phyloP scores from a whole-genome alignment of 2,888 invertebrate genomes.

The Drosophila seclusa region DNA sequence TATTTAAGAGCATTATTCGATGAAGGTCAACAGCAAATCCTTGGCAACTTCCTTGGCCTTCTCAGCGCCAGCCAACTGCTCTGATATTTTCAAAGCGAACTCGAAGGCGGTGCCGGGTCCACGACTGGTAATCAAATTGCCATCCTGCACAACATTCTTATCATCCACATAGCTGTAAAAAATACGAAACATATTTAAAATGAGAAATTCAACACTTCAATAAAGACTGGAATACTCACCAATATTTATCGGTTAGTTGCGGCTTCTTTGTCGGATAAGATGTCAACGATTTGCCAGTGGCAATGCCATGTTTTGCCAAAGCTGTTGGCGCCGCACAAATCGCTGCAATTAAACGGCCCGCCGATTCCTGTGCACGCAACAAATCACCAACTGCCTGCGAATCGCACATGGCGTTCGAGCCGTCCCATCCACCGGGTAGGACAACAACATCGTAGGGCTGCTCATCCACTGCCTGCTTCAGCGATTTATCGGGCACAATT shows the following conservation, averaged over 20 bases:
- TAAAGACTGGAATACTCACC: constrained; percentile 84
- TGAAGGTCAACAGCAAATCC: constrained; percentile 87
- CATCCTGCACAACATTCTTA: constrained; percentile 85
- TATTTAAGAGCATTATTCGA: constrained; percentile 12
- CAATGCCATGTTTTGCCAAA: constrained; percentile 93
- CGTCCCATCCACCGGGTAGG: constrained; percentile 96
- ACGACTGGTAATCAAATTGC: constrained; percentile 90
- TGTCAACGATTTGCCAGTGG: constrained; percentile 92
- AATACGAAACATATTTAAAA: not conserved
- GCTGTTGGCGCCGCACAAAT: constrained; percentile 98
- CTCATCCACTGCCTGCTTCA: constrained; percentile 86
- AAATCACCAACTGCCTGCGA: constrained; percentile 91
- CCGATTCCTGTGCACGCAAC: constrained; percentile 91
- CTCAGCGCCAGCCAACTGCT: constrained; percentile 89
- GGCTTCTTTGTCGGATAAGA: constrained; percentile 95
- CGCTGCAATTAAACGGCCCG: constrained; percentile 92
- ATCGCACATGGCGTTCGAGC: constrained; percentile 92
- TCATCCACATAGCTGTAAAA: constrained; percentile 82
- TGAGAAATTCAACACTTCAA: too few relatives aligned
- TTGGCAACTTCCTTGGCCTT: constrained; percentile 89
- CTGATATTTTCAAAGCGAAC: constrained; percentile 93
- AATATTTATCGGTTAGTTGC: constrained; percentile 87
- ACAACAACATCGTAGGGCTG: constrained; percentile 86
- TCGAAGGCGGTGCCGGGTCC: constrained; percentile 97
- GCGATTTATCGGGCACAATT: constrained; percentile 91